Base-by-base conservation (phyloP, 2,888 invertebrate species). In the Diarsia brunnea region DNA sequence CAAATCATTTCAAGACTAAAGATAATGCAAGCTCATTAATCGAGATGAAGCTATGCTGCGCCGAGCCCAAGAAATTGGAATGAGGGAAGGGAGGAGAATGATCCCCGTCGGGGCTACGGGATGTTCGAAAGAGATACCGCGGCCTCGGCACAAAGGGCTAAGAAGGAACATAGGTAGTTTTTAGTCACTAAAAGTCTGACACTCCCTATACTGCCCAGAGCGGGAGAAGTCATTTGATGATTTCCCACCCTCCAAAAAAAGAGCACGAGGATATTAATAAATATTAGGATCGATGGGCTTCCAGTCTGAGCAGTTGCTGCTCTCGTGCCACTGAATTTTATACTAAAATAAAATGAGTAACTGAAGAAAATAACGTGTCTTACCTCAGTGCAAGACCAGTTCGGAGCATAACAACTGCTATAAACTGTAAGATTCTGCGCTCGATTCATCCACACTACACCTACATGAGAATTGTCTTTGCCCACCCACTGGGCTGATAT, bases 361-460 rank as follows among this genome's bases (percentile, higher is more conserved):
- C 16, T 31, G 1, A 58, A 69, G 12, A 5, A 51, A 45, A 64
- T 16, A 31, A n/a, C 0, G 7, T 43, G 24, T n/a, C 14, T 61
- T 84, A 98, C 99, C 97, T 98, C 98, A 86, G 97, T 97, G 95
- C 99, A 99, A 74, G 98, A 97, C 98, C 98, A 98, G 92, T 97
- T 98, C 12, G 98, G 98, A 64, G 98, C 97, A 79, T 97, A 97
- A 94, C 99, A 99, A 82, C 98, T 97, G 83, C 98, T 98, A 89
- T 99, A 97, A 81, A 99, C 97, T 88, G 98, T 98, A 85, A 98
- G 97, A 94, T 99, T 99, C 96, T 99, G 99, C 64, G 98, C 98
- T 88, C 99, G 97, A 94, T 99, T 99, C 97, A 99, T 98, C 98
- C 99, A 99, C 75, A 99, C 98, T 69, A 98, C 98, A 69, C 98